Percentiles rank a stretch among this genome's conserved stretches.
Evolutionary conservation across 2,113 vertebrate species (phyloP).

Genomic region (Delphinapterus leucas): DNA sequence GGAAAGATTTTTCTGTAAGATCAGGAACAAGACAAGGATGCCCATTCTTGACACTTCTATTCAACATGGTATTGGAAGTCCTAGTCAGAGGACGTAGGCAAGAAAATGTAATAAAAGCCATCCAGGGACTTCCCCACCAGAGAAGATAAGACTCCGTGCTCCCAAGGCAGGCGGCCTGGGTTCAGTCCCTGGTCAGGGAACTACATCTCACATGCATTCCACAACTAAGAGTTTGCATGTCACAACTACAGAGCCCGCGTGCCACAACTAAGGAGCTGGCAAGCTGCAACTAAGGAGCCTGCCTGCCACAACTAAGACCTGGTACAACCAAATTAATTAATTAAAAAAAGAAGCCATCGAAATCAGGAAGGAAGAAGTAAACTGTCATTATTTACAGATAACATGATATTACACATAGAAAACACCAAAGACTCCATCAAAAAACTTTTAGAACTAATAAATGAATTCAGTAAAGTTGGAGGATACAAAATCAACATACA

Average conservation of each 20-base stretch:
- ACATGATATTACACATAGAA: not conserved
- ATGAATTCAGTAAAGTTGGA: not conserved
- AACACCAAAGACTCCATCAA: not conserved
- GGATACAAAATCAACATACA: not conserved
- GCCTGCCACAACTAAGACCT: too few species aligned
- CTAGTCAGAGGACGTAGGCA: not conserved
- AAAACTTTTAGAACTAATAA: not conserved
- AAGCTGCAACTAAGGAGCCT: too few species aligned
- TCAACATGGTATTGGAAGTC: not conserved
- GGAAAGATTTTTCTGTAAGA: not conserved
- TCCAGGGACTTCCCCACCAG: too few species aligned
- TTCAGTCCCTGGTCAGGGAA: too few species aligned
- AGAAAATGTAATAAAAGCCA: not conserved
- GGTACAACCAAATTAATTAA: too few species aligned
- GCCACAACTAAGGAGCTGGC: too few species aligned
- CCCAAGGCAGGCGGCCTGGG: too few species aligned
- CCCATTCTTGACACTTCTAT: not conserved
- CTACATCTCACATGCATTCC: too few species aligned
- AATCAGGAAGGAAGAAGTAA: not conserved
- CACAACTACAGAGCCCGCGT: too few species aligned
- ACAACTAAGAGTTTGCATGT: too few species aligned
- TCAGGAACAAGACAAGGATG: not conserved
- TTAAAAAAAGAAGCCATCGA: too few species aligned
- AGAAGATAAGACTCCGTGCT: too few species aligned
- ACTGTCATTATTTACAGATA: not conserved